Evolutionary conservation across 2,113 vertebrate genomes (phyloP).

Genomic region (Cisticola juncidis): DNA sequence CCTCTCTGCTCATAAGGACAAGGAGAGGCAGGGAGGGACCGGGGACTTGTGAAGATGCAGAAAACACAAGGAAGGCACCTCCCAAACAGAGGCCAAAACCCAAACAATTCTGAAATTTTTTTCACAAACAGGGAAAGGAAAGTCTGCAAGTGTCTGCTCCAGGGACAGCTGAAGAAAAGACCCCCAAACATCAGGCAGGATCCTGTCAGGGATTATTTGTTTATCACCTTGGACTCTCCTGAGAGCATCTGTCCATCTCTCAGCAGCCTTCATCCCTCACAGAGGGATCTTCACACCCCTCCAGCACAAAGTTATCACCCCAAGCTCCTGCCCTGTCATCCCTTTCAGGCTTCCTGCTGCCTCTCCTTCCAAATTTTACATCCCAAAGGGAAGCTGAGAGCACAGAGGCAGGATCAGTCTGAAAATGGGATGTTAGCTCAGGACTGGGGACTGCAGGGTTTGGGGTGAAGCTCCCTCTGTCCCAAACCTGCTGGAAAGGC

Average conservation of each 20-base stretch:
- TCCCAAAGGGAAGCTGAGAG: background rate
- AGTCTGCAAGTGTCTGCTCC: background rate
- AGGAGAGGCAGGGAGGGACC: background rate
- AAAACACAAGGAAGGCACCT: background rate
- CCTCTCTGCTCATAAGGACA: background rate
- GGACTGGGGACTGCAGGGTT: background rate
- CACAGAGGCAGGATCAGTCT: background rate
- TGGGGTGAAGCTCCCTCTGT: background rate
- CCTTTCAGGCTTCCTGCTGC: background rate
- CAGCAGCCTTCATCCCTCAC: background rate
- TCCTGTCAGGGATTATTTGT: background rate
- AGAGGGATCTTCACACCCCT: background rate
- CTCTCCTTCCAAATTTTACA: background rate
- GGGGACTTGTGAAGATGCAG: background rate
- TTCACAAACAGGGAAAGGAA: background rate
- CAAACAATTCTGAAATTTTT: background rate
- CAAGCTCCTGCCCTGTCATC: background rate
- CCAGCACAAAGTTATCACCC: background rate
- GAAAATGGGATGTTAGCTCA: fast-evolving
- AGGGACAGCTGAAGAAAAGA: background rate
- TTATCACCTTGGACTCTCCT: background rate
- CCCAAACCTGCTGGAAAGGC: background rate
- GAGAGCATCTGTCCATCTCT: background rate
- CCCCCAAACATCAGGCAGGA: background rate
- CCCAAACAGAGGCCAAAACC: background rate